Conservation (phyloP, 2,797 vertebrate genomes). For the Myotis daubentonii region DNA sequence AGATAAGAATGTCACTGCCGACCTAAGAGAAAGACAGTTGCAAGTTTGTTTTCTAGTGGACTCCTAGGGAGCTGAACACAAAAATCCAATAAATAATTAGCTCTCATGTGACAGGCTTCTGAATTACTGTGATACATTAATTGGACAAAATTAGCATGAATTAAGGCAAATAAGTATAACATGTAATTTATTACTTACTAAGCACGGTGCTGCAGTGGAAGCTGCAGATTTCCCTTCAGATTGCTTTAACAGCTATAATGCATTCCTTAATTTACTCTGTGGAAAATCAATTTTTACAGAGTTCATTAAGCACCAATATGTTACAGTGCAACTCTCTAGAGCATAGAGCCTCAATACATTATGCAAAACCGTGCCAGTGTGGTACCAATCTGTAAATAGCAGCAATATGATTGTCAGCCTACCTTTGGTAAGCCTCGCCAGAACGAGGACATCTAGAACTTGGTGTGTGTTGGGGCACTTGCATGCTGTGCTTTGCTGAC, state of each 20-base stretch:
- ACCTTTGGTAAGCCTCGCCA: slow-evolving; percentile 92
- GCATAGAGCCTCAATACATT: slow-evolving; percentile 96
- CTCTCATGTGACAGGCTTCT: slow-evolving; percentile 98
- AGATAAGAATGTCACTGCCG: slow-evolving; percentile 86
- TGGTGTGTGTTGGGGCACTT: slow-evolving; percentile 54
- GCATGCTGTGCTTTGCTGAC: slow-evolving; percentile 58
- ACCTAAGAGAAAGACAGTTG: slow-evolving; percentile 88
- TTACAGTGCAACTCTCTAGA: slow-evolving; percentile 99
- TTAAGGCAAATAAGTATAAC: slow-evolving; percentile 99
- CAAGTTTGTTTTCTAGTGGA: slow-evolving; percentile 93
- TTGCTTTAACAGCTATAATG: slow-evolving; percentile 99
- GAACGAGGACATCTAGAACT: slow-evolving; percentile 77
- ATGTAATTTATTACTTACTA: slow-evolving; percentile 99
- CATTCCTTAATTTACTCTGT: slow-evolving; percentile 99
- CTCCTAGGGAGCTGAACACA: slow-evolving; percentile 90
- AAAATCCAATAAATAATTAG: slow-evolving; percentile 99
- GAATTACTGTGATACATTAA: slow-evolving; percentile 99
- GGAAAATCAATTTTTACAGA: slow-evolving; percentile 99
- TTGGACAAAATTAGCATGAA: slow-evolving; percentile 99
- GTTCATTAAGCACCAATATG: slow-evolving; percentile 99
- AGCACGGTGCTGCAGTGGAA: slow-evolving; percentile 98
- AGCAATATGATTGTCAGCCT: slow-evolving; percentile 92
- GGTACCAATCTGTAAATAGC: slow-evolving; percentile 99
- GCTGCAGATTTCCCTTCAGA: slow-evolving; percentile 99
- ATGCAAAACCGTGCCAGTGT: slow-evolving; percentile 96